Evolutionary conservation across 2,888 invertebrate genomes (phyloP).

Genomic region (Parelbella ahira): DNA sequence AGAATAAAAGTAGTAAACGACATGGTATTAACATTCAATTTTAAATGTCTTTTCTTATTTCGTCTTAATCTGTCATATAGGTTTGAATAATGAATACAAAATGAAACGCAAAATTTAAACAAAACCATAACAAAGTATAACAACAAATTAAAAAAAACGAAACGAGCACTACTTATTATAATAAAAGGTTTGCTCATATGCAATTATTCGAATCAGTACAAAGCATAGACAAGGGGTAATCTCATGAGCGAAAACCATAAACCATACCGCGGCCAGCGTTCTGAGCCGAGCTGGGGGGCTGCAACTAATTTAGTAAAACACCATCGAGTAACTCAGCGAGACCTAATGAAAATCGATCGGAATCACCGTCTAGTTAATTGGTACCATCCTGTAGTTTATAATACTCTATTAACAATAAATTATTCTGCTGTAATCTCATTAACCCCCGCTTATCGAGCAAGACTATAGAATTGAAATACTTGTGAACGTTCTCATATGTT

Average conservation of each 20-base stretch:
- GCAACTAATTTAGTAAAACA: conserved; percentile 42
- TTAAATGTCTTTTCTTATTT: too few species aligned
- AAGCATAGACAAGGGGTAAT: conserved; percentile 2
- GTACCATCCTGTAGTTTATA: conserved; percentile 37
- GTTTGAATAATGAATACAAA: too few species aligned
- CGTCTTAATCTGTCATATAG: too few species aligned
- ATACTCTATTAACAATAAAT: conserved; percentile 38
- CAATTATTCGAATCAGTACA: too few species aligned
- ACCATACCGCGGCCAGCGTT: conserved; percentile 6
- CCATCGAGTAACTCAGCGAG: conserved; percentile 37
- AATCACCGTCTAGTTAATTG: conserved; percentile 42
- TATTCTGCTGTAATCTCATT: conserved; percentile 35
- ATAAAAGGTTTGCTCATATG: too few species aligned
- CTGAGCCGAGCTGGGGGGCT: conserved; percentile 35
- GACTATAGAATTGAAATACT: conserved; percentile 26
- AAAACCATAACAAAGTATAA: too few species aligned
- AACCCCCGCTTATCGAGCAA: conserved; percentile 30
- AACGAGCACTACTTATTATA: too few species aligned
- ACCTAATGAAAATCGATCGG: conserved; percentile 46
- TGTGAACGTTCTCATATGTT: too few species aligned
- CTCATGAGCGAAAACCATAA: conserved; percentile 18
- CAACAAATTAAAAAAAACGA: too few species aligned
- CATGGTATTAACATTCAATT: too few species aligned
- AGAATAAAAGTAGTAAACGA: too few species aligned
- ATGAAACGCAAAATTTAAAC: too few species aligned